Percentiles rank a stretch among this genome's conserved stretches.
phyloP scores from a whole-genome alignment of 2,888 invertebrate genomes.

The Eucriotettix oculatus region DNA sequence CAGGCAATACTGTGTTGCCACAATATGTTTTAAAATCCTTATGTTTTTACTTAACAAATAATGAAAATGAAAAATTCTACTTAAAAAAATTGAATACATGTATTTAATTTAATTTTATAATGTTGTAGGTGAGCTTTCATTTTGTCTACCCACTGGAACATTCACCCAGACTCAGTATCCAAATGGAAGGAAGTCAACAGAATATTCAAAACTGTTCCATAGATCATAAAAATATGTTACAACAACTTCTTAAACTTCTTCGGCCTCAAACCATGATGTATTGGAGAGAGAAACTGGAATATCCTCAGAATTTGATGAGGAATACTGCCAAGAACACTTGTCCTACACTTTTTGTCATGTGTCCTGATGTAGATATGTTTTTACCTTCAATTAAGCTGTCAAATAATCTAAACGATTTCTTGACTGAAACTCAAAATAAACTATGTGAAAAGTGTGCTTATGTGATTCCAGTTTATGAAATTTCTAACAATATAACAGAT shows the following conservation, averaged over 20 bases:
- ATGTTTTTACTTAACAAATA: too few relatives aligned
- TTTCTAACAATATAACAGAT: slow-evolving; percentile 14
- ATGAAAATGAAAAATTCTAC: too few relatives aligned
- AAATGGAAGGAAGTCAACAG: neutral
- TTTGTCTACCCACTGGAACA: neutral
- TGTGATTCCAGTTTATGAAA: slow-evolving; percentile 25
- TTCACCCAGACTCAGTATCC: neutral
- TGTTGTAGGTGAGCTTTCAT: neutral
- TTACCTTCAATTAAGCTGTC: slow-evolving; percentile 18
- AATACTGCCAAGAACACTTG: slow-evolving; percentile 23
- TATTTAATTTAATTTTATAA: too few relatives aligned
- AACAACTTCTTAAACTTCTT: neutral
- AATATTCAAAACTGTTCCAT: neutral
- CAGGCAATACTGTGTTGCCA: too few relatives aligned
- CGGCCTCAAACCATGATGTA: neutral
- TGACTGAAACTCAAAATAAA: neutral
- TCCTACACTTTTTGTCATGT: slow-evolving; percentile 19
- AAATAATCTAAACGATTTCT: slow-evolving; percentile 15
- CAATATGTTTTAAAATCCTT: too few relatives aligned
- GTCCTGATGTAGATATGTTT: slow-evolving; percentile 25
- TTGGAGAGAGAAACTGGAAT: slow-evolving; percentile 12
- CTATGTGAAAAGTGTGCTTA: slow-evolving; percentile 20
- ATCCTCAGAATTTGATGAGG: slow-evolving; percentile 24
- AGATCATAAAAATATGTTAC: neutral
- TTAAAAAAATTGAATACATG: too few relatives aligned